Evolutionary conservation across 2,113 vertebrate genomes (phyloP).

Genomic region (Colistium nudipinnis): DNA sequence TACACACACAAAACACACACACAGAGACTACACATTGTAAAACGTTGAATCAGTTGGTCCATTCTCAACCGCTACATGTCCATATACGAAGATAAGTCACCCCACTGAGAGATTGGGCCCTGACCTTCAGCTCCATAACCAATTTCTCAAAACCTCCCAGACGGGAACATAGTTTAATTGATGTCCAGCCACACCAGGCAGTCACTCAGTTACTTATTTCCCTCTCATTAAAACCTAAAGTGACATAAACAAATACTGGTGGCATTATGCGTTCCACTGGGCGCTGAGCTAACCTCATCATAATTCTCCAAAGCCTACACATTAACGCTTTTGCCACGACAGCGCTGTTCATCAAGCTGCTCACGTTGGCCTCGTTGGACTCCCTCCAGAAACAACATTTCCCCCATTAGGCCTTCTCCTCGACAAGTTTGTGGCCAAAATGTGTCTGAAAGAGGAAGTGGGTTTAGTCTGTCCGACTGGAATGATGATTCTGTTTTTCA

Average conservation of each 20-base stretch:
- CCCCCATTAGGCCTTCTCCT: constrained; percentile 22
- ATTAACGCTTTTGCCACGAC: constrained; percentile 62
- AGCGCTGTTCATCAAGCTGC: constrained; percentile 66
- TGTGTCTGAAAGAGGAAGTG: constrained; percentile 25
- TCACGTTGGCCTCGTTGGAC: constrained; percentile 54
- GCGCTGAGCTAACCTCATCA: constrained; percentile 63
- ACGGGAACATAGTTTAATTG: constrained; percentile 40
- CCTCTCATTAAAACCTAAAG: constrained; percentile 63
- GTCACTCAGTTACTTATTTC: constrained; percentile 29
- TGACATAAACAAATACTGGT: constrained; percentile 66
- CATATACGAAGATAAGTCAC: constrained; percentile 8
- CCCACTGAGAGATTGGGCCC: no score
- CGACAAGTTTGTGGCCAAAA: constrained; percentile 28
- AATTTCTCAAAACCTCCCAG: constrained; percentile 10
- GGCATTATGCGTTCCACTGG: constrained; percentile 46
- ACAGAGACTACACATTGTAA: background rate
- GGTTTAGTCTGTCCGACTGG: constrained; percentile 14
- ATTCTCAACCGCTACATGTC: constrained; percentile 9
- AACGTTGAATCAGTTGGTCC: background rate
- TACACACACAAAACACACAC: background rate
- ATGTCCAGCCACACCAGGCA: constrained; percentile 28
- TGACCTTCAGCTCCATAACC: constrained; percentile 27
- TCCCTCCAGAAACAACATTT: constrained; percentile 63
- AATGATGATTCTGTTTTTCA: constrained; percentile 26
- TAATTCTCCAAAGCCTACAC: constrained; percentile 69